Base-by-base conservation (phyloP, 2,888 invertebrate genomes). In the Clanis bilineata region DNA sequence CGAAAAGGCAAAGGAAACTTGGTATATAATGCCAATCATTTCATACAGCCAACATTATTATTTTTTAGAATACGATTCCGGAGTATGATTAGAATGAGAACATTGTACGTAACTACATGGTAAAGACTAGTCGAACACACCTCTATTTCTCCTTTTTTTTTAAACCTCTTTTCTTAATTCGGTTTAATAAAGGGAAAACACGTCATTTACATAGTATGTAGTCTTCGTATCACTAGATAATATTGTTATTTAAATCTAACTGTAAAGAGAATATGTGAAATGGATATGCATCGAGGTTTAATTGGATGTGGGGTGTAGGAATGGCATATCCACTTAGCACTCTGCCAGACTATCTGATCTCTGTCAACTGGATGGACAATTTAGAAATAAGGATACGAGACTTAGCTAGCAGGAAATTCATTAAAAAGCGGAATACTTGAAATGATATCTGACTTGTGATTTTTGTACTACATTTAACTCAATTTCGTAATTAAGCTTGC, bases 1-100 rank as follows among this genome's bases (percentile, higher is more conserved):
- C 23, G 23, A 51, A 51, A 51, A 32, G 51, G 51, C 51, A 51
- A 51, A 51, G 51, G 51, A 51, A 28, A 15, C 3, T 10, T 51
- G 9, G 28, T 15, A 10, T 10, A 28, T 51, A 18, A 51, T 18
- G 47, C 28, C 28, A 9, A 32, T 1, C 9, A 0, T 36, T 36
- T 12, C 9, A 32, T n/a, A n/a, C n/a, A n/a, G n/a, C n/a, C 32
- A 9, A 3, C 1, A 6, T 7, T 32, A 7, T 36, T 36, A 36
- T 36, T 6, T 15, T 41, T 41, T 41, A 15, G 15, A 41, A 41
- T 18, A 9, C 4, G 1, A 41, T n/a, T 36, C 5, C 12, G 3
- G 9, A 5, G 9, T 10, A 36, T 12, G 36, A 36, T 36, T 36
- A 9, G 10, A 23, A 45, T 3, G 2, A 4, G n/a, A 25, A n/a